A percentile compares a stretch with the other conserved stretches of the same genome.
Evolutionary conservation across 2,797 vertebrate genomes (phyloP).

Genomic region (Sebastes trivittatus): DNA sequence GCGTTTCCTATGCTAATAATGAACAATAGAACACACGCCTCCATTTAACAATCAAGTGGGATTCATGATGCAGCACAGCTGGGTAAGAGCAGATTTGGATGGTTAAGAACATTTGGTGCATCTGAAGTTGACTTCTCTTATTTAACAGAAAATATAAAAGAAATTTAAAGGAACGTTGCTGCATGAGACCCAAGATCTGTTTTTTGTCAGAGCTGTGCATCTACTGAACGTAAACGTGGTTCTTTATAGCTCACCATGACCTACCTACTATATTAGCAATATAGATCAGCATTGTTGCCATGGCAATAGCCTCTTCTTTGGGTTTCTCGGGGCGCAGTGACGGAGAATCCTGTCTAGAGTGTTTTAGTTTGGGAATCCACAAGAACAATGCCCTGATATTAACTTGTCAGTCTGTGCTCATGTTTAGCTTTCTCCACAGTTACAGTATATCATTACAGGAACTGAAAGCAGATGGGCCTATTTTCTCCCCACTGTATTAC

Average conservation of each 20-base stretch:
- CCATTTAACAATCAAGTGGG: no score
- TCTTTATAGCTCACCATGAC: conserved; percentile 35
- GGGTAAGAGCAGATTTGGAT: no score
- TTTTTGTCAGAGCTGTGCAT: conserved; percentile 2
- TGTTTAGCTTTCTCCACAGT: conserved; percentile 6
- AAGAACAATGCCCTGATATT: conserved; percentile 19
- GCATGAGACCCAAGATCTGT: no score
- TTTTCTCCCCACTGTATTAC: conserved; percentile 25
- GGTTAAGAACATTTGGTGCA: no score
- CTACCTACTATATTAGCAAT: conserved; percentile 48
- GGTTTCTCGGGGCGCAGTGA: neutral
- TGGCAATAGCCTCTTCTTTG: conserved; percentile 27
- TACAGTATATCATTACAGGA: conserved; percentile 27
- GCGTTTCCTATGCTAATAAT: no score
- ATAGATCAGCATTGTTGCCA: conserved; percentile 54
- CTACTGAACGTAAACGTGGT: conserved; percentile 6
- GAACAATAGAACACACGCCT: no score
- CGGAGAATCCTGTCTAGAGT: neutral
- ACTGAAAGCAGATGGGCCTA: conserved; percentile 32
- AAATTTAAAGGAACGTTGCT: no score
- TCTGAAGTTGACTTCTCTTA: no score
- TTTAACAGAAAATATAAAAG: no score
- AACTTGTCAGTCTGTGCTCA: conserved; percentile 33
- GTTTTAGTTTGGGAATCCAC: conserved; percentile 29
- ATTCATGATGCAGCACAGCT: no score